phyloP scores from a whole-genome alignment of 1,140 invertebrate species.

The Mercenaria mercenaria region DNA sequence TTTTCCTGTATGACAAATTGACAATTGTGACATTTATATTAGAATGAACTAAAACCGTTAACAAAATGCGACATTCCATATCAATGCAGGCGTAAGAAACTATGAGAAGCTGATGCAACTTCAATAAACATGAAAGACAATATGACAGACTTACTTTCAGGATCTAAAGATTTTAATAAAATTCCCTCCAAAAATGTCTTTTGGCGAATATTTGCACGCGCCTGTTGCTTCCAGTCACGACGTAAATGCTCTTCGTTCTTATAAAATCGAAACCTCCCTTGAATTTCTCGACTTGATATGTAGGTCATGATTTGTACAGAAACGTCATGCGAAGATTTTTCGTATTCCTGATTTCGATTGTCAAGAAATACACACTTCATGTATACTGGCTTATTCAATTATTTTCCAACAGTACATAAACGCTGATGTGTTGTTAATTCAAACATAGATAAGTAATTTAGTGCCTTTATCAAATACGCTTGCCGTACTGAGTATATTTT shows the following conservation, averaged over 20 bases:
- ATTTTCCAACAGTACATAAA: background rate
- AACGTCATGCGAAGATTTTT: background rate
- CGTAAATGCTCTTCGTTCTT: conserved; percentile 45
- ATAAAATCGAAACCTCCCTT: conserved; percentile 51
- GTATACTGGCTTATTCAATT: background rate
- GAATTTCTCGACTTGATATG: conserved; percentile 49
- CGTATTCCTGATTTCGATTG: background rate
- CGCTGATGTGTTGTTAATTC: background rate
- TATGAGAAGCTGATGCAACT: too few relatives aligned
- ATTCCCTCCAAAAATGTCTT: too few relatives aligned
- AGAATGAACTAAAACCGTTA: too few relatives aligned
- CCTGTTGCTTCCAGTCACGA: conserved; percentile 53
- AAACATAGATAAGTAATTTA: background rate
- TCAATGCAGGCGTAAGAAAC: too few relatives aligned
- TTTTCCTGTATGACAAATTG: too few relatives aligned
- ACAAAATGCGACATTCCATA: too few relatives aligned
- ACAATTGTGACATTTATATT: too few relatives aligned
- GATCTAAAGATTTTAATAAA: conserved; percentile 25
- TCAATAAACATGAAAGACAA: too few relatives aligned
- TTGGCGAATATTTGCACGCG: conserved; percentile 45
- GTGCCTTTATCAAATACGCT: background rate
- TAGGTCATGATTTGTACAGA: conserved; percentile 50
- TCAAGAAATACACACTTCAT: conserved; percentile 20
- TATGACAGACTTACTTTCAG: conserved; percentile 57
- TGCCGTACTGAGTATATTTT: background rate